Conservation (phyloP, 2,888 invertebrate genomes). For the Tridacna gigas region DNA sequence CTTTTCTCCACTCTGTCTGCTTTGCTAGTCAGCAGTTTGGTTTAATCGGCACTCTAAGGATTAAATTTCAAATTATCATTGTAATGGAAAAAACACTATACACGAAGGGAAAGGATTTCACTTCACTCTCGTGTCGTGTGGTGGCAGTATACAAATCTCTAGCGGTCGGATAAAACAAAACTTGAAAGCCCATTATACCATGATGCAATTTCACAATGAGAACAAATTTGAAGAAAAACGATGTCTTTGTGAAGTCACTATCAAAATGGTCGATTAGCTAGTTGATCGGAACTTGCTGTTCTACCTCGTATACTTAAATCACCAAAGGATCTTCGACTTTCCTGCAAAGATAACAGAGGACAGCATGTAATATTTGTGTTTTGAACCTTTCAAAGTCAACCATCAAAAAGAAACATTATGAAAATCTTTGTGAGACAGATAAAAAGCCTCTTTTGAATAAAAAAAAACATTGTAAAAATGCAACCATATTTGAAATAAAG, state of each 20-base stretch:
- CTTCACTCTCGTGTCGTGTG: background rate
- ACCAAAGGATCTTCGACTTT: constrained; percentile 81
- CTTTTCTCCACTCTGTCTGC: no score
- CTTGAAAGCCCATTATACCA: constrained; percentile 30
- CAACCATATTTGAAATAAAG: no score
- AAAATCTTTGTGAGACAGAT: no score
- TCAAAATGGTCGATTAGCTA: constrained; percentile 80
- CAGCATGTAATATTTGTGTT: no score
- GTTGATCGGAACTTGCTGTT: constrained; percentile 86
- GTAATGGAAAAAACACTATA: no score
- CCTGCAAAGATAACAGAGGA: constrained; percentile 73
- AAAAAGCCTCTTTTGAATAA: no score
- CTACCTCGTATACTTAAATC: constrained; percentile 84
- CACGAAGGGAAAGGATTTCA: background rate
- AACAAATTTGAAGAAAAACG: background rate
- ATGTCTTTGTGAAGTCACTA: constrained; percentile 8
- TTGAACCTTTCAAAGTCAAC: no score
- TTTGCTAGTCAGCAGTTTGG: no score
- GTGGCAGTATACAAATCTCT: constrained; percentile 3
- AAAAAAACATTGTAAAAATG: no score
- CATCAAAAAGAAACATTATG: no score
- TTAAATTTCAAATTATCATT: no score
- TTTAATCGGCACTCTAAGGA: no score
- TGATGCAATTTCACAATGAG: background rate
- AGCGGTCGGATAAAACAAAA: constrained; percentile 8